These are phyloP conservation scores for Lagopus leucura DNA, from an alignment of 2,113 vertebrate species.

Conservation along the genomic window DNA sequence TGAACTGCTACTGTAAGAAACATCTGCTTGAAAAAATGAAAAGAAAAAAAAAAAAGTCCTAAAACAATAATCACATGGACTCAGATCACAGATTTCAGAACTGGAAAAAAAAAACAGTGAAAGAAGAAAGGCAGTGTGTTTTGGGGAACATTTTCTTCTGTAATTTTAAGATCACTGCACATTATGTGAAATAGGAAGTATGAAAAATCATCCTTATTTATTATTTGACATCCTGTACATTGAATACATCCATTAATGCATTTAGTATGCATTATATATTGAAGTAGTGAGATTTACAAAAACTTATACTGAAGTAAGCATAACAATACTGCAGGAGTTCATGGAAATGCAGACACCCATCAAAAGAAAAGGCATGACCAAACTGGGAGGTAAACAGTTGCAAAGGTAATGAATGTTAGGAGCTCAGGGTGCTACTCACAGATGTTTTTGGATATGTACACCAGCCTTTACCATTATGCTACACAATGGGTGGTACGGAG, in stretches of 20 bases:
- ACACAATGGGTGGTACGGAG: accelerated
- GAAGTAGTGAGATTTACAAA: not conserved
- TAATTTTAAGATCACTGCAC: not conserved
- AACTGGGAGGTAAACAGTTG: not conserved
- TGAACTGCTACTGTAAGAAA: not conserved
- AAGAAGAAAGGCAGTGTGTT: not conserved
- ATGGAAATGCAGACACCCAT: not conserved
- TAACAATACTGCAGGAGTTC: not conserved
- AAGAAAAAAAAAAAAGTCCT: not conserved
- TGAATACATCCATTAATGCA: not conserved
- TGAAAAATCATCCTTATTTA: not conserved
- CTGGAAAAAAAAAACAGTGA: not conserved
- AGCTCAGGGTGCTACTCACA: not conserved
- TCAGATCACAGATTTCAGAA: not conserved
- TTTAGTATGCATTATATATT: not conserved
- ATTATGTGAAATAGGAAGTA: not conserved
- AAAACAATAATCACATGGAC: accelerated
- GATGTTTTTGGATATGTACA: not conserved
- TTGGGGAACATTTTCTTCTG: not conserved
- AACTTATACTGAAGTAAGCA: not conserved
- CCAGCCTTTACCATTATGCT: accelerated
- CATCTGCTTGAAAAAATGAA: not conserved
- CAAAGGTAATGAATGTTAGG: accelerated
- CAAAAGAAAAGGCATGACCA: not conserved
- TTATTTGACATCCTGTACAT: not conserved